Evolutionary conservation across 2,797 vertebrate genomes (phyloP).

Genomic region (Smutsia temminckii): DNA sequence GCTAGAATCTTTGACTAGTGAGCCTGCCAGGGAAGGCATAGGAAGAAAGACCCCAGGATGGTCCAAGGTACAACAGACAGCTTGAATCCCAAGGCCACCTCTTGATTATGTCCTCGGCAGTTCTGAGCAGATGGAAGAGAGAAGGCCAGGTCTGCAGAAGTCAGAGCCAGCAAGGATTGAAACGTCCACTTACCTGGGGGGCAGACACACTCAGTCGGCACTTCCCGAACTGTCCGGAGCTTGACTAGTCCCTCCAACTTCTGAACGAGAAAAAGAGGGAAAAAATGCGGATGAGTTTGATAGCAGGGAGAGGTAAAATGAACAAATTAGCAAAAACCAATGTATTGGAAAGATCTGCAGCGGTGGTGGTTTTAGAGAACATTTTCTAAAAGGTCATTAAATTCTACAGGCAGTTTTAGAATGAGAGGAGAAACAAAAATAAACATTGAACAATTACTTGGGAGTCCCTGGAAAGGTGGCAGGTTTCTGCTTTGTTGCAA

Average conservation of each 20-base stretch:
- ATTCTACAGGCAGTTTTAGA: neutral
- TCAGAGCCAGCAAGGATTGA: neutral
- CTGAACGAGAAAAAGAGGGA: constrained; percentile 80
- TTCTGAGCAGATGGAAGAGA: neutral
- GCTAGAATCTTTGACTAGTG: neutral
- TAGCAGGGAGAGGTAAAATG: neutral
- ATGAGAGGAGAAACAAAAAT: neutral
- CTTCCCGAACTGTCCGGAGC: constrained; percentile 88
- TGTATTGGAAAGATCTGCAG: neutral
- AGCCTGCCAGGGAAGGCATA: rapidly evolving
- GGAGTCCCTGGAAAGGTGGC: neutral
- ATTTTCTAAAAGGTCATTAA: neutral
- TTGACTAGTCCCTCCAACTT: constrained; percentile 90
- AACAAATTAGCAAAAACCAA: constrained; percentile 23
- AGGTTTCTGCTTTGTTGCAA: neutral
- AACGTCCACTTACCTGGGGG: constrained; percentile 90
- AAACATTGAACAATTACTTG: neutral
- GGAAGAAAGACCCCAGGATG: neutral
- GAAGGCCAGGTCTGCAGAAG: neutral
- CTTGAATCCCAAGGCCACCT: neutral
- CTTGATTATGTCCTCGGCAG: neutral
- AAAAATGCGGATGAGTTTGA: constrained; percentile 25
- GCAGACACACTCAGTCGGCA: constrained; percentile 90
- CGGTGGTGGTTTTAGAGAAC: neutral
- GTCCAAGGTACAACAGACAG: neutral